Percentiles rank a stretch among this genome's conserved stretches.
Conservation (phyloP, 2,888 invertebrate species). For the Phortica okadai region DNA sequence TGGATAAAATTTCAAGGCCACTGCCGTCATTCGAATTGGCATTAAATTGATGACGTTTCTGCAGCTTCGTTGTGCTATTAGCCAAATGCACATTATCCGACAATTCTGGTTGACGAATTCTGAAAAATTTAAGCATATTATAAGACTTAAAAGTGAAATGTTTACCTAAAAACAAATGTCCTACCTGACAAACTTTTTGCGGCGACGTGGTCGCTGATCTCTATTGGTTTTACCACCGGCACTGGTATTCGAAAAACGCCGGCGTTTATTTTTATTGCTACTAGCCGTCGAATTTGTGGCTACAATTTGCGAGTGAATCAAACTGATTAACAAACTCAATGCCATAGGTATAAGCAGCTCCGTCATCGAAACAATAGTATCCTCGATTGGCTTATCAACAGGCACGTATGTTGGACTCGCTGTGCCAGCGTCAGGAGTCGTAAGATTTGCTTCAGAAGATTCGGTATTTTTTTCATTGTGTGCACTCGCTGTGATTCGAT, state of each 20-base stretch:
- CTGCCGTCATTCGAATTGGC: constrained; percentile 41
- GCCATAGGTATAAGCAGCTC: constrained; percentile 85
- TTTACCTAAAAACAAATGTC: not conserved
- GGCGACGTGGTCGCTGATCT: constrained; percentile 66
- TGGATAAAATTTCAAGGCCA: constrained; percentile 40
- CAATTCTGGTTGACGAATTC: constrained; percentile 65
- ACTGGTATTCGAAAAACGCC: constrained; percentile 67
- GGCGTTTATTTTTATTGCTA: constrained; percentile 64
- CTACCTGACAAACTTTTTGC: constrained; percentile 74
- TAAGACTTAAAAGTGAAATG: not conserved
- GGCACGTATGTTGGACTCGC: constrained; percentile 46
- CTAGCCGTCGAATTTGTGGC: constrained; percentile 79
- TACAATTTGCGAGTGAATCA: constrained; percentile 89
- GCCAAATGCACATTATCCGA: constrained; percentile 45
- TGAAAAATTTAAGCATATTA: constrained; percentile 38
- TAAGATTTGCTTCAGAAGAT: not conserved
- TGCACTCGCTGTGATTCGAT: constrained; percentile 54
- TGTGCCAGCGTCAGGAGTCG: constrained; percentile 35
- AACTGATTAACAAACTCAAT: constrained; percentile 85
- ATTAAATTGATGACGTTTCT: constrained; percentile 36
- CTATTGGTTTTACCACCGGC: constrained; percentile 58
- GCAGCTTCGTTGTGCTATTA: constrained; percentile 49
- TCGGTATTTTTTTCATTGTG: constrained; percentile 14
- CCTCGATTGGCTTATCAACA: constrained; percentile 50
- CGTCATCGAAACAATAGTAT: constrained; percentile 80